Conservation (phyloP, 2,797 vertebrate species). For the Silurus aristotelis region DNA sequence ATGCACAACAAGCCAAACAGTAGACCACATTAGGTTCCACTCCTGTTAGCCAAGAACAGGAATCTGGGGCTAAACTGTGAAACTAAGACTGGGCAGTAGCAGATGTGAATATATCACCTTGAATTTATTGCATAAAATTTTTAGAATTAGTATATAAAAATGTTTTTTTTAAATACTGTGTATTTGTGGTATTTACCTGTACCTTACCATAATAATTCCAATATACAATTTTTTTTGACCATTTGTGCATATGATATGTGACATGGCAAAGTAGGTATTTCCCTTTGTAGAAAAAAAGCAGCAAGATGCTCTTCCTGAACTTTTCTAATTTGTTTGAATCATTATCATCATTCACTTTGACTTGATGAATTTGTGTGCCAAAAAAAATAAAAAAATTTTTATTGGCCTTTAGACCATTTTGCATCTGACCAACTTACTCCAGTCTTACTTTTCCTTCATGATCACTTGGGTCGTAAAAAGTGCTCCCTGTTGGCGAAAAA, state of each 20-base stretch:
- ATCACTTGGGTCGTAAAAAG: constrained; percentile 44
- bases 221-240: not conserved
- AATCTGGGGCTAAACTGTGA: not conserved
- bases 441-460: constrained; percentile 40
- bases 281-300: constrained; percentile 11
- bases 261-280: not conserved
- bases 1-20: not conserved
- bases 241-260: not conserved
- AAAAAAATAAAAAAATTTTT: not conserved
- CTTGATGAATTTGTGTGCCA: not conserved
- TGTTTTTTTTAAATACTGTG: not conserved
- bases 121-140: too few species aligned
- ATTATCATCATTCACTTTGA: not conserved
- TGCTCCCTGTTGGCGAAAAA: constrained; percentile 26
- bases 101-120: not conserved
- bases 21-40: not conserved
- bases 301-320: not conserved
- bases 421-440: constrained; percentile 13
- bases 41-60: not conserved
- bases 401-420: constrained; percentile 23
- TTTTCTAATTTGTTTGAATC: not conserved
- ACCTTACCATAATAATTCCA: not conserved
- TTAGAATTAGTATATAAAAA: not conserved
- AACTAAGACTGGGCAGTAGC: not conserved
- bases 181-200: not conserved